phyloP scores from a whole-genome alignment of 2,113 vertebrate genomes.

The Actinemys pallida region DNA sequence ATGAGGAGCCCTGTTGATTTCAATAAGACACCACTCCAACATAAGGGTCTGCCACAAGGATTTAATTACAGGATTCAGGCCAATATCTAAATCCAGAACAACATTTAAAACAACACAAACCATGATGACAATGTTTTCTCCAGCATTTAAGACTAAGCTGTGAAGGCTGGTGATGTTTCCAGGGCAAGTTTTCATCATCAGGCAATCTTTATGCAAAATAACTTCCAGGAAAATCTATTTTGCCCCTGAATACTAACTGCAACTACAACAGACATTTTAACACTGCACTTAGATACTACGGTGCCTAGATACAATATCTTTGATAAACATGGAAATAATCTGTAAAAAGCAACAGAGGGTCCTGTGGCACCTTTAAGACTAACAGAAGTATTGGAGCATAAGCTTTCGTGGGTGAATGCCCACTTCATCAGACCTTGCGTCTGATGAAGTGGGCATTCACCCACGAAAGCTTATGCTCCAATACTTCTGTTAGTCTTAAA shows the following conservation, averaged over 20 bases:
- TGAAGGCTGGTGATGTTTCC: background rate
- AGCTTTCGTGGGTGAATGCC: too few relatives aligned
- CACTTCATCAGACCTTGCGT: too few relatives aligned
- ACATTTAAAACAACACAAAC: background rate
- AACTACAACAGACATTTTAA: background rate
- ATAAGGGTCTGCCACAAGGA: background rate
- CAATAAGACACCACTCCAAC: background rate
- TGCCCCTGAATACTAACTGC: background rate
- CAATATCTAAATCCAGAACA: background rate
- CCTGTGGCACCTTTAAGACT: too few relatives aligned
- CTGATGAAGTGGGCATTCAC: too few relatives aligned
- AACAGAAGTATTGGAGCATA: too few relatives aligned
- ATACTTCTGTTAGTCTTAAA: too few relatives aligned
- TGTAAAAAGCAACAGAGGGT: background rate
- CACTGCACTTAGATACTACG: background rate
- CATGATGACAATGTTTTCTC: background rate
- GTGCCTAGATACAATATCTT: background rate
- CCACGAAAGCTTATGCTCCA: too few relatives aligned
- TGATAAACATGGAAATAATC: background rate
- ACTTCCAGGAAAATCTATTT: background rate
- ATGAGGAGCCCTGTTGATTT: background rate
- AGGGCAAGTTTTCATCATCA: background rate
- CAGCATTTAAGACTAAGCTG: background rate
- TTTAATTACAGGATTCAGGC: background rate
- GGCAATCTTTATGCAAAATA: background rate